These are phyloP conservation scores for Pagetopsis macropterus DNA, from an alignment of 2,797 vertebrate genomes.

Conservation along the genomic window DNA sequence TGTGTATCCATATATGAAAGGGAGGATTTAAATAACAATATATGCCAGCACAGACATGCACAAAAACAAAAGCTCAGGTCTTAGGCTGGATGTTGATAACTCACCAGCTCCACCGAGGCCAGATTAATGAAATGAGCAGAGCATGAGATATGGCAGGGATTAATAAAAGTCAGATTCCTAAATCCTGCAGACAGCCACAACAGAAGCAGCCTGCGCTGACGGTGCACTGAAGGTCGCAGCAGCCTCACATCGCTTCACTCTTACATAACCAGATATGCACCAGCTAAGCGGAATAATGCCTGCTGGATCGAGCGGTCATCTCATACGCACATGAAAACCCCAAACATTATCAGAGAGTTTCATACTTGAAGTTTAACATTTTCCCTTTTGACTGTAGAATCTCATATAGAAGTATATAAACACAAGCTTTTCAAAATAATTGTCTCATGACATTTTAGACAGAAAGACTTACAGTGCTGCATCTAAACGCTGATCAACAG, in stretches of 20 bases:
- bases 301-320: conserved; percentile 54
- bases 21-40: conserved; percentile 1
- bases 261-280: conserved; percentile 70
- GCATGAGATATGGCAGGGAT: conserved; percentile 42
- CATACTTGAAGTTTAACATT: neutral
- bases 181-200: conserved; percentile 51
- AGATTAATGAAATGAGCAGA: conserved; percentile 31
- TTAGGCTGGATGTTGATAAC: neutral
- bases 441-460: neutral
- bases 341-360: neutral
- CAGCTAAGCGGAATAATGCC: conserved; percentile 58
- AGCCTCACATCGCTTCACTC: conserved; percentile 52
- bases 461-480: conserved; percentile 59
- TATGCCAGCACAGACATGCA: conserved; percentile 7
- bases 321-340: conserved; percentile 1
- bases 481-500: conserved; percentile 65
- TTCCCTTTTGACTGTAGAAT: neutral
- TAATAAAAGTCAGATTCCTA: conserved; percentile 23
- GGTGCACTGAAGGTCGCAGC: conserved; percentile 64
- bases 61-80: conserved; percentile 14
- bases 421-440: neutral
- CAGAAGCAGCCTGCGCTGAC: conserved; percentile 50
- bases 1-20: neutral
- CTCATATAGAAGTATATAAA: neutral
- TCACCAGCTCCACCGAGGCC: conserved; percentile 25